Evolutionary conservation across 1,140 invertebrate genomes (phyloP).

Genomic region (Fopius arisanus): DNA sequence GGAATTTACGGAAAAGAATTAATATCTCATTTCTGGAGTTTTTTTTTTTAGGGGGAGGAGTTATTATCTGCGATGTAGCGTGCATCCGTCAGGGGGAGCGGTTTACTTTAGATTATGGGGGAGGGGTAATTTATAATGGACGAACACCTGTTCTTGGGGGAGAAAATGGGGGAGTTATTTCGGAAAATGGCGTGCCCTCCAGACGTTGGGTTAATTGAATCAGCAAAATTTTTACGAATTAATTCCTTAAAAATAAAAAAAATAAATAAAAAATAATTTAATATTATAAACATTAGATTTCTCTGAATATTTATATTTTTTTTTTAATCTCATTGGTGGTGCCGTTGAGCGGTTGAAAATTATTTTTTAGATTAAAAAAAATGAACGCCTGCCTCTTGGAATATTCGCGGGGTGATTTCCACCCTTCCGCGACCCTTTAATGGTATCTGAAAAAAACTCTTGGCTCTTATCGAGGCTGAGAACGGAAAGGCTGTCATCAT

Average conservation of each 20-base stretch:
- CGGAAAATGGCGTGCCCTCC: slow-evolving; percentile 60
- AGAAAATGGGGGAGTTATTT: slow-evolving; percentile 35
- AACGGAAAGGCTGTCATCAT: slow-evolving; percentile 31
- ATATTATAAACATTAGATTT: too few relatives aligned
- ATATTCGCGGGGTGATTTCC: not conserved
- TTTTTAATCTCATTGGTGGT: too few relatives aligned
- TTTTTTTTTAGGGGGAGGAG: slow-evolving; percentile 22
- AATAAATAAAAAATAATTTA: too few relatives aligned
- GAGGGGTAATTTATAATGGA: slow-evolving; percentile 63
- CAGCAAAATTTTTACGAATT: slow-evolving; percentile 23
- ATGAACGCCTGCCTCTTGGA: too few relatives aligned
- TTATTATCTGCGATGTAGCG: slow-evolving; percentile 60
- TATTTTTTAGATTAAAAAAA: too few relatives aligned
- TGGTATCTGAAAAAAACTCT: slow-evolving; percentile 27
- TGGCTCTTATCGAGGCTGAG: slow-evolving; percentile 33
- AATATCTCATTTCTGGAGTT: not conserved
- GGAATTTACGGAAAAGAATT: not conserved
- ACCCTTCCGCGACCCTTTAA: not conserved
- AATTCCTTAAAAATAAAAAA: too few relatives aligned
- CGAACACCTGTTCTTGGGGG: slow-evolving; percentile 59
- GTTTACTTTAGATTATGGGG: slow-evolving; percentile 65
- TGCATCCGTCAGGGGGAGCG: slow-evolving; percentile 60
- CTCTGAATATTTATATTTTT: too few relatives aligned
- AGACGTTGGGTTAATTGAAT: slow-evolving; percentile 67
- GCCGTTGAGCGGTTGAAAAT: too few relatives aligned